Percentiles rank a stretch among this genome's conserved stretches.
Conservation (phyloP, 2,888 invertebrate species). For the Tenthredo livida region DNA sequence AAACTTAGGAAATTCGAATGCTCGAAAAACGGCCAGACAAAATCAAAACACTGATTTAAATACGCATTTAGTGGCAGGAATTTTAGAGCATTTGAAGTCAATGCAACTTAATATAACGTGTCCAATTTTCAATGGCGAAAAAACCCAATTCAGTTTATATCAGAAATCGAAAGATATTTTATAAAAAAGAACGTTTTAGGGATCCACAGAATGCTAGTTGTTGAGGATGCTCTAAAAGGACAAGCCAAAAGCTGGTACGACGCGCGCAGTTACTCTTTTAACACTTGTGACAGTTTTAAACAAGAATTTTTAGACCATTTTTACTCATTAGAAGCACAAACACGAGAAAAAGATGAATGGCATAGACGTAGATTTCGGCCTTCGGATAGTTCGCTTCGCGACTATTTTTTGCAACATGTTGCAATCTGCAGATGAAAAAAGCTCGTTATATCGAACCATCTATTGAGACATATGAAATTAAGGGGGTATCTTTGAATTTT, state of each 20-base stretch:
- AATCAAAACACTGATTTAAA: background rate
- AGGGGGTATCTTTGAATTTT: too few species aligned
- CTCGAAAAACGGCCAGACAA: background rate
- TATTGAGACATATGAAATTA: too few species aligned
- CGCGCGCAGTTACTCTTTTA: background rate
- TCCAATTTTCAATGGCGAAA: background rate
- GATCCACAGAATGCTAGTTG: slow-evolving; percentile 11
- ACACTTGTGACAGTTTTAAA: slow-evolving; percentile 10
- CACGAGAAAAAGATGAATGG: slow-evolving; percentile 51
- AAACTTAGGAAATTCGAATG: background rate
- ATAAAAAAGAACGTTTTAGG: background rate
- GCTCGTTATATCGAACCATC: too few species aligned
- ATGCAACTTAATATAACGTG: background rate
- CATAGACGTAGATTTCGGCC: slow-evolving; percentile 22
- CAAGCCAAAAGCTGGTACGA: slow-evolving; percentile 55
- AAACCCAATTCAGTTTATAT: background rate
- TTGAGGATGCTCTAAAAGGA: slow-evolving; percentile 44
- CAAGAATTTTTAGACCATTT: slow-evolving; percentile 51
- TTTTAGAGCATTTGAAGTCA: background rate
- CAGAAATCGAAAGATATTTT: slow-evolving; percentile 18
- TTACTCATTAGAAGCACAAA: slow-evolving; percentile 52
- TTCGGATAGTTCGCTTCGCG: slow-evolving; percentile 35
- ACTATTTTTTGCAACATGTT: slow-evolving; percentile 54
- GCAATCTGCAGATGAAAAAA: too few species aligned
- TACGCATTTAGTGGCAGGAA: background rate